These are phyloP conservation scores for Galeruca laticollis DNA, from an alignment of 2,888 invertebrate genomes.

Conservation along the genomic window DNA sequence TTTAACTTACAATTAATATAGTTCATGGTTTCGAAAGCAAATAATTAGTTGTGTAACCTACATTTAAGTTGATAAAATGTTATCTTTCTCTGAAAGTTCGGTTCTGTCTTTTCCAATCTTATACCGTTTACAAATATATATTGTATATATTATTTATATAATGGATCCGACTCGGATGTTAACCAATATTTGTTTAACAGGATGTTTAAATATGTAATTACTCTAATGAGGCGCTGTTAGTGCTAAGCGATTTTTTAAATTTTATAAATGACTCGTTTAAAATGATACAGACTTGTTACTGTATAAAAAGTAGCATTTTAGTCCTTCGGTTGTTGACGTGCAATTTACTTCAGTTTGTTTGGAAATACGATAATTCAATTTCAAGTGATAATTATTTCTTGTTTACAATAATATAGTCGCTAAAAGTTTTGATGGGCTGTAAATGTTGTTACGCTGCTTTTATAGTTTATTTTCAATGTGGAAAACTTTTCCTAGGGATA, in stretches of 20 bases:
- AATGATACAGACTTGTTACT: constrained; percentile 4
- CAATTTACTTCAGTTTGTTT: neutral
- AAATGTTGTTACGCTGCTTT: neutral
- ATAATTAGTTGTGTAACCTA: too few relatives aligned
- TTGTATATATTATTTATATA: neutral
- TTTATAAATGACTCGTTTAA: constrained; percentile 3
- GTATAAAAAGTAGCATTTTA: neutral
- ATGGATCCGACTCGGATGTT: constrained; percentile 1
- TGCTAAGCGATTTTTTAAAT: constrained; percentile 11
- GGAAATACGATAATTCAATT: neutral
- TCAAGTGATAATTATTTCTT: neutral
- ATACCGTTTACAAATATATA: neutral
- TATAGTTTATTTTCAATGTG: too few relatives aligned
- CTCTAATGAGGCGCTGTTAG: constrained; percentile 5
- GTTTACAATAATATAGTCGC: neutral
- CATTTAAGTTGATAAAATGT: too few relatives aligned
- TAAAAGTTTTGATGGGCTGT: neutral
- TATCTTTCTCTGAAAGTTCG: neutral
- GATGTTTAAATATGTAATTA: constrained; percentile 11
- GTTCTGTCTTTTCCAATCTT: neutral
- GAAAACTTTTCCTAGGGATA: too few relatives aligned
- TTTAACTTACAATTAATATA: too few relatives aligned
- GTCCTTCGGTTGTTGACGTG: neutral
- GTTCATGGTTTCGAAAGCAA: too few relatives aligned
- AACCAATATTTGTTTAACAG: constrained; percentile 6